Evolutionary conservation across 2,888 invertebrate genomes (phyloP).

Genomic region (Cantharis nigra): DNA sequence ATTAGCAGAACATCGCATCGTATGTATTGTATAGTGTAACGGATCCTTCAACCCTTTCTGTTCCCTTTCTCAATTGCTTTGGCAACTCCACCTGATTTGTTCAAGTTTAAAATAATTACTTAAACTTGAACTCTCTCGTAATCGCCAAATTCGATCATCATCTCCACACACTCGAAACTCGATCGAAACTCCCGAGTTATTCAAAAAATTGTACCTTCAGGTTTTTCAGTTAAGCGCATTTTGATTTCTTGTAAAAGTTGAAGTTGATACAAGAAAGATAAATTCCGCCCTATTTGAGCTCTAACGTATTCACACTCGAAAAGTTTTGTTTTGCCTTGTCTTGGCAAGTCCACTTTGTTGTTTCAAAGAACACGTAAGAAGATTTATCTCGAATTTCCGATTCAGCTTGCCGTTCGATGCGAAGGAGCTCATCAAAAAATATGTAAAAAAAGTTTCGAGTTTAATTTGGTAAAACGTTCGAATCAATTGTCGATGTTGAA

Average conservation of each 20-base stretch:
- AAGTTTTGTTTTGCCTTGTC: conserved; percentile 34
- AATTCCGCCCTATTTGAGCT: conserved; percentile 31
- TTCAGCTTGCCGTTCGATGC: conserved; percentile 4
- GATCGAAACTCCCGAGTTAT: neutral
- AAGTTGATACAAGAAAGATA: conserved; percentile 33
- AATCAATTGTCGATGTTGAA: neutral
- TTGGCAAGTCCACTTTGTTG: conserved; percentile 39
- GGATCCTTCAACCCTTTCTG: conserved; percentile 19
- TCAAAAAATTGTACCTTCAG: conserved; percentile 13
- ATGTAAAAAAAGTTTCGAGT: neutral
- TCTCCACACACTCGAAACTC: neutral
- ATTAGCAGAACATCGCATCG: conserved; percentile 27
- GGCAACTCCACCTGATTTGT: neutral
- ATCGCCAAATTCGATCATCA: neutral
- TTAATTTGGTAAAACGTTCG: conserved; percentile 4
- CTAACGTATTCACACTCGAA: conserved; percentile 37
- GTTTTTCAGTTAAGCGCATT: conserved; percentile 28
- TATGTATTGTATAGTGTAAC: conserved; percentile 27
- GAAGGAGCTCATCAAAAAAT: neutral
- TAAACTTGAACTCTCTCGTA: neutral
- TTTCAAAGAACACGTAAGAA: conserved; percentile 38
- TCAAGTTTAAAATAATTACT: neutral
- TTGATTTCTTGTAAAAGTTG: conserved; percentile 27
- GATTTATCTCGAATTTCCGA: conserved; percentile 39
- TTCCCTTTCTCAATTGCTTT: conserved; percentile 19